phyloP scores from a whole-genome alignment of 2,113 vertebrate species.

The Otolemur garnettii region DNA sequence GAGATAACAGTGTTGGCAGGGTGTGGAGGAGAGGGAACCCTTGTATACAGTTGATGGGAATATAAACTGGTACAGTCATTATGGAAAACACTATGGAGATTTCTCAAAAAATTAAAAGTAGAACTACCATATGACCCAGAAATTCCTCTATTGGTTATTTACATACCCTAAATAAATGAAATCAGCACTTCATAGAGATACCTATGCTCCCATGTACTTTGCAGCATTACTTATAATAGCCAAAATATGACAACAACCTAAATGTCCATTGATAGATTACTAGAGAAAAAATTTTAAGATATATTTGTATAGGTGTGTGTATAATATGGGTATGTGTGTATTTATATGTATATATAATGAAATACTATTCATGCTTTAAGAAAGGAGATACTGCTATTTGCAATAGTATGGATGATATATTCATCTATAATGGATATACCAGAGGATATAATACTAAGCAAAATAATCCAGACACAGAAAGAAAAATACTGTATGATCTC shows the following conservation, averaged over 20 bases:
- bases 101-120: background rate
- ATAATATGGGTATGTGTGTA: background rate
- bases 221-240: background rate
- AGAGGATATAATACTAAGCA: background rate
- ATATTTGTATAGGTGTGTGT: background rate
- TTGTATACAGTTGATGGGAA: background rate
- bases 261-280: background rate
- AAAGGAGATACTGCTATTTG: background rate
- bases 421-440: no score
- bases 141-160: background rate
- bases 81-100: background rate
- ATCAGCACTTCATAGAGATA: background rate
- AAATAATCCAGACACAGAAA: background rate
- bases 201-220: background rate
- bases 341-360: background rate
- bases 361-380: background rate
- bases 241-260: background rate
- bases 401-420: background rate
- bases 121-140: background rate
- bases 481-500: background rate
- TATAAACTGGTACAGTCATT: background rate
- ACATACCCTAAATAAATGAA: background rate
- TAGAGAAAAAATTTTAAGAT: background rate
- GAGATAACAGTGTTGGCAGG: background rate
- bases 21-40: background rate